These are phyloP conservation scores for Taurulus bubalis DNA, from an alignment of 2,113 vertebrate genomes.

Conservation along the genomic window DNA sequence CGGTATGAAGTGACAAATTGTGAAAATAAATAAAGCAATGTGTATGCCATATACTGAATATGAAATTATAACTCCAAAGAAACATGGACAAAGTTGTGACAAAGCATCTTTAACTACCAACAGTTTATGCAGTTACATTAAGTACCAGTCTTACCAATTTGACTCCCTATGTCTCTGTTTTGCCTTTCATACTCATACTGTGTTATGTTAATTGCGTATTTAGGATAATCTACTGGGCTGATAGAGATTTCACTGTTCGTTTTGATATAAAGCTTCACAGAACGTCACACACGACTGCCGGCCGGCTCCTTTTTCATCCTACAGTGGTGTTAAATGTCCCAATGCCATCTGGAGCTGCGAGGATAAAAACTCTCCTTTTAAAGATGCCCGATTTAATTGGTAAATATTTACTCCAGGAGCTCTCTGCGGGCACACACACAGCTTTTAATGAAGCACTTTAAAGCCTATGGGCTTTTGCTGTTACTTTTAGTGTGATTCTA, in stretches of 20 bases:
- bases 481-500: conserved; percentile 58
- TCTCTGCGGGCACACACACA: conserved; percentile 54
- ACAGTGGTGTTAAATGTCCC: conserved; percentile 74
- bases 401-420: conserved; percentile 78
- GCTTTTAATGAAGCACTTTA: conserved; percentile 64
- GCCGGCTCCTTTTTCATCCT: conserved; percentile 60
- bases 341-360: conserved; percentile 72
- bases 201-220: conserved; percentile 34
- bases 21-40: not conserved
- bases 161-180: conserved; percentile 13
- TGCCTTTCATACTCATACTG: conserved; percentile 1
- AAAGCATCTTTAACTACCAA: not conserved
- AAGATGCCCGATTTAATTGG: conserved; percentile 75
- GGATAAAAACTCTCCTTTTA: conserved; percentile 56
- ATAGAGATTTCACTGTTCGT: conserved; percentile 55
- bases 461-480: conserved; percentile 56
- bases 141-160: not conserved
- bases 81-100: not conserved
- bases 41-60: not conserved
- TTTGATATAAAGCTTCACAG: conserved; percentile 63
- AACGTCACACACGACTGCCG: conserved; percentile 45
- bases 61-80: not conserved
- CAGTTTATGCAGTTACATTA: not conserved
- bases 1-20: not conserved
- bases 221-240: conserved; percentile 29